phyloP scores from a whole-genome alignment of 2,888 invertebrate genomes.

The Brenthis ino region DNA sequence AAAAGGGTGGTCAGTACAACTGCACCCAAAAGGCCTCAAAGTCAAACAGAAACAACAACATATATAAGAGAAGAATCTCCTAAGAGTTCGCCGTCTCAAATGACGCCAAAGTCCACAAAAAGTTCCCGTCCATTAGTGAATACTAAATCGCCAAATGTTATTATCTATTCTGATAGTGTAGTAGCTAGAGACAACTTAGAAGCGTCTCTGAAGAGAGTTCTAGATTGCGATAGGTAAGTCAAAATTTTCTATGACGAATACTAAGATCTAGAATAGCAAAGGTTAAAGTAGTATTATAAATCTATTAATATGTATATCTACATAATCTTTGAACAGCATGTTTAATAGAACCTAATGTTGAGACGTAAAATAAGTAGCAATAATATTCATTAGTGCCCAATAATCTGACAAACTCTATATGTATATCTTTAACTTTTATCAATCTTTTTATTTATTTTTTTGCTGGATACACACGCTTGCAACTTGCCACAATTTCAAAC shows the following conservation, averaged over 20 bases:
- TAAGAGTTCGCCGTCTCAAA: conserved; percentile 55
- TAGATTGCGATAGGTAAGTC: conserved; percentile 87
- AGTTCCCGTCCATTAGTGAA: conserved; percentile 79
- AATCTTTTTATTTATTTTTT: no score
- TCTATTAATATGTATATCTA: no score
- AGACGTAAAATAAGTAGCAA: no score
- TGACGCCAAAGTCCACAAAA: conserved; percentile 68
- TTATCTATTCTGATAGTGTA: conserved; percentile 91
- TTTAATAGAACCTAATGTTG: no score
- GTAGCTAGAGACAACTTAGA: conserved; percentile 89
- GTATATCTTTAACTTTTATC: no score
- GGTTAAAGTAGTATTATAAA: no score
- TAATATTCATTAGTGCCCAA: no score
- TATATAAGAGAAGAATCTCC: conserved; percentile 59
- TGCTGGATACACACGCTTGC: no score
- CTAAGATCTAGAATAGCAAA: no score
- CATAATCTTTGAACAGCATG: no score
- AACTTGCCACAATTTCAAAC: no score
- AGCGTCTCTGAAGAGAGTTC: conserved; percentile 84
- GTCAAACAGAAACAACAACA: conserved; percentile 53
- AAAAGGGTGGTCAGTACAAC: conserved; percentile 74
- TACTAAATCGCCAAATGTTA: conserved; percentile 89
- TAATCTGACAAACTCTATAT: no score
- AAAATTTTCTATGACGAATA: neutral
- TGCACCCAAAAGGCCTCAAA: conserved; percentile 67